These are phyloP conservation scores for Ammospiza caudacuta DNA, from an alignment of 2,113 vertebrate species.

Conservation along the genomic window DNA sequence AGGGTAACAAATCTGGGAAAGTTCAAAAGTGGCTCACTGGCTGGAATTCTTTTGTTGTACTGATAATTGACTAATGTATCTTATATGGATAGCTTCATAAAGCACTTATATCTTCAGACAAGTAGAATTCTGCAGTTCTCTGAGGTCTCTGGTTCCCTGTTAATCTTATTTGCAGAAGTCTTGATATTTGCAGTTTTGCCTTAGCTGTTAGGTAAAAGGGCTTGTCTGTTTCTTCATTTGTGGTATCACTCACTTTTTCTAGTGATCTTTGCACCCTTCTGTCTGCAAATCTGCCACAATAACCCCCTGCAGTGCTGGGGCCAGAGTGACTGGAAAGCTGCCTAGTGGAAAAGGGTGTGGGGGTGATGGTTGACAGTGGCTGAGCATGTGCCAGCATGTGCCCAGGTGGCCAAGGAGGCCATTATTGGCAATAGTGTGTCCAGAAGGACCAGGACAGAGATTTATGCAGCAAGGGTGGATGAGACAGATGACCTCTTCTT, in stretches of 20 bases:
- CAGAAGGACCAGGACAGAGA: background rate
- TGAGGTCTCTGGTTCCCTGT: background rate
- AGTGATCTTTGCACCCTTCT: background rate
- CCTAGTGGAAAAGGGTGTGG: background rate
- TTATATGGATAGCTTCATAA: background rate
- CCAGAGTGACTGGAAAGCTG: background rate
- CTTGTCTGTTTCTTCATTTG: background rate
- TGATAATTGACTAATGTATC: background rate
- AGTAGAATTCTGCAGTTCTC: background rate
- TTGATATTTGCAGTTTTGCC: background rate
- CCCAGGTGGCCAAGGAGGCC: background rate
- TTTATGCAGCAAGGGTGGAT: background rate
- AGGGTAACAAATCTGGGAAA: background rate
- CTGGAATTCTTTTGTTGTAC: background rate
- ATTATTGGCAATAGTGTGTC: background rate
- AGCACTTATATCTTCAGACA: background rate
- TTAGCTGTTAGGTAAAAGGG: background rate
- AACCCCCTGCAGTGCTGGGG: background rate
- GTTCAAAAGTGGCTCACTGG: background rate
- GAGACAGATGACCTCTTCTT: background rate
- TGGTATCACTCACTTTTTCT: background rate
- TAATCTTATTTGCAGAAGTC: background rate
- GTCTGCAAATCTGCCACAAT: background rate
- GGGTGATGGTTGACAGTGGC: background rate
- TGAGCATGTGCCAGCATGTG: background rate